These are phyloP conservation scores for Natrix natrix DNA, from an alignment of 2,797 vertebrate species.

Conservation along the genomic window DNA sequence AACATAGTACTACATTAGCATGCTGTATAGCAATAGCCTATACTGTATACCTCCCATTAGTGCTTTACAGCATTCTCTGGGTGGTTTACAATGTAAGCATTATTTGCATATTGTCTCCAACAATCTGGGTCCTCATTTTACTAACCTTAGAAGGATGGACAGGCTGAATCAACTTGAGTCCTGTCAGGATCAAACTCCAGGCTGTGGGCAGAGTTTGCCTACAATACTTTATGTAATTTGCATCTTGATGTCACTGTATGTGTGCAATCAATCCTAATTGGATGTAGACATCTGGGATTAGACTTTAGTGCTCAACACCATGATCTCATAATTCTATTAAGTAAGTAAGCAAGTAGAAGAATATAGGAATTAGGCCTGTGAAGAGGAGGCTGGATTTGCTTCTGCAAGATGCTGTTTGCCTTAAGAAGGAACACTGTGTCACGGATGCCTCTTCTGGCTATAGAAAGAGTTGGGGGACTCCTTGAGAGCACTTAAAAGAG, in stretches of 20 bases:
- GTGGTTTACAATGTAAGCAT: background rate
- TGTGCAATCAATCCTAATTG: background rate
- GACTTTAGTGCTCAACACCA: background rate
- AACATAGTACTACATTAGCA: too few relatives aligned
- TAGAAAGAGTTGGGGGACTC: background rate
- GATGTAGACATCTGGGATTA: background rate
- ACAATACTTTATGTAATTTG: background rate
- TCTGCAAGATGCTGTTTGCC: background rate
- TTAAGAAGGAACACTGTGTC: background rate
- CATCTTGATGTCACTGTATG: background rate
- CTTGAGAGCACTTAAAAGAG: background rate
- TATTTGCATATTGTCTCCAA: background rate
- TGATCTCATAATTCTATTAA: background rate
- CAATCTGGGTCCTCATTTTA: background rate
- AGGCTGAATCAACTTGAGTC: background rate
- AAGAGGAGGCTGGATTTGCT: background rate
- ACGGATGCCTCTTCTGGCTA: background rate
- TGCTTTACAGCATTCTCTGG: background rate
- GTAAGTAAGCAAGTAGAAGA: background rate
- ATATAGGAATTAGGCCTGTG: background rate
- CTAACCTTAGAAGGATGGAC: background rate
- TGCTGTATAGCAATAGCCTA: too few relatives aligned
- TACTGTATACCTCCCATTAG: background rate
- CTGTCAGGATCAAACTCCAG: background rate
- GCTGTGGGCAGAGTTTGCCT: background rate